Evolutionary conservation across 2,113 vertebrate species (phyloP).

Genomic region (Oryzias javanicus): DNA sequence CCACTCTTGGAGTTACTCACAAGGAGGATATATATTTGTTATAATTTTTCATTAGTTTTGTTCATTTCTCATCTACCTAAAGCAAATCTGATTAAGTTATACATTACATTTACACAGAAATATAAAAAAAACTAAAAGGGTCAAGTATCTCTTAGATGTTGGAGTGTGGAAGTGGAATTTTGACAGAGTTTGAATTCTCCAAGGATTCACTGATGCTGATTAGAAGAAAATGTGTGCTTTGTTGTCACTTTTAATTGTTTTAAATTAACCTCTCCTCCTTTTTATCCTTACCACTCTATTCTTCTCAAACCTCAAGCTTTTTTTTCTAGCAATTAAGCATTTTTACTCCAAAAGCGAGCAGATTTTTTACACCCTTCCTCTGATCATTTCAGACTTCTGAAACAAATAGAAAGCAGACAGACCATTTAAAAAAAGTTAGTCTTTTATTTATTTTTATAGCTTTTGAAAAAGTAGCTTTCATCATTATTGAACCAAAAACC

Average conservation of each 20-base stretch:
- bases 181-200: constrained; percentile 1
- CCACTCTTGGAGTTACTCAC: no score
- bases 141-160: not conserved
- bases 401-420: constrained; percentile 5
- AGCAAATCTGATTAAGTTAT: no score
- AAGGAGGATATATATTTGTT: not conserved
- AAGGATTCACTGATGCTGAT: not conserved
- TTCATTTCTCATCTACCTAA: not conserved
- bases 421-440: constrained; percentile 21
- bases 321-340: not conserved
- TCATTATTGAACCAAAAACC: constrained; percentile 35
- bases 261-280: constrained; percentile 4
- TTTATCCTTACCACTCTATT: not conserved
- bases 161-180: constrained; percentile 1
- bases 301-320: not conserved
- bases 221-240: constrained; percentile 5
- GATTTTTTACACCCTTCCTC: not conserved
- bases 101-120: not conserved
- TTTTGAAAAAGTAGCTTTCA: constrained; percentile 3
- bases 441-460: not conserved
- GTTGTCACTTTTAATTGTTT: not conserved
- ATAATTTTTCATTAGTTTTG: not conserved
- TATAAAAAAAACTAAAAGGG: not conserved
- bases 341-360: constrained; percentile 8
- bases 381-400: constrained; percentile 25